A percentile compares a stretch with the other conserved stretches of the same genome.
Evolutionary conservation across 2,888 invertebrate genomes (phyloP).

Genomic region (Lomographa bimaculata): DNA sequence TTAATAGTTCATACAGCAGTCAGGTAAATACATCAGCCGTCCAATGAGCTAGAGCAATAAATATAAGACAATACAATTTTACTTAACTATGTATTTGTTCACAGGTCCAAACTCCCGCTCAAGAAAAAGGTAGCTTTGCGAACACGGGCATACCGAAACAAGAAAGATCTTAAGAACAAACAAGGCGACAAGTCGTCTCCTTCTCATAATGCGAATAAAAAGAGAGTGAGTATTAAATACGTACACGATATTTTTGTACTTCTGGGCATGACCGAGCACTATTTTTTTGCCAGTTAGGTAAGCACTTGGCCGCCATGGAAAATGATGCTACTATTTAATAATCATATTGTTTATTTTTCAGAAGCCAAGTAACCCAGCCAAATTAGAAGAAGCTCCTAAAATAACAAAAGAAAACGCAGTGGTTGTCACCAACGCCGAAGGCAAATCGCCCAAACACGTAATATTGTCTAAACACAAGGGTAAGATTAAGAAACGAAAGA

Average conservation of each 20-base stretch:
- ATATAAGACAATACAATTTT: too few relatives aligned
- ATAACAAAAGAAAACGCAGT: constrained; percentile 69
- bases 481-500: constrained; percentile 80
- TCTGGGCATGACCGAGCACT: too few relatives aligned
- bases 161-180: constrained; percentile 72
- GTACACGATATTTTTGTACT: too few relatives aligned
- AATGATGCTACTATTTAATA: too few relatives aligned
- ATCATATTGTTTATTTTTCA: too few relatives aligned
- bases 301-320: too few relatives aligned
- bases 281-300: too few relatives aligned
- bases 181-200: constrained; percentile 72
- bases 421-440: constrained; percentile 74
- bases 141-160: constrained; percentile 82
- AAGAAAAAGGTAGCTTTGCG: constrained; percentile 91
- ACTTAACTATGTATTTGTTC: too few relatives aligned
- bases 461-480: constrained; percentile 75
- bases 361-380: constrained; percentile 65
- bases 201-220: constrained; percentile 69
- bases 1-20: constrained; percentile 94
- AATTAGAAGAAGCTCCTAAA: constrained; percentile 63
- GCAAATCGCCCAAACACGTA: constrained; percentile 82
- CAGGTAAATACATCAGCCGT: constrained; percentile 49
- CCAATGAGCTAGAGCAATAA: too few relatives aligned
- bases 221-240: constrained; percentile 63
- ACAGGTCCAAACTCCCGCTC: constrained; percentile 92